Conservation (phyloP, 2,888 invertebrate species). For the Yponomeuta malinellus region DNA sequence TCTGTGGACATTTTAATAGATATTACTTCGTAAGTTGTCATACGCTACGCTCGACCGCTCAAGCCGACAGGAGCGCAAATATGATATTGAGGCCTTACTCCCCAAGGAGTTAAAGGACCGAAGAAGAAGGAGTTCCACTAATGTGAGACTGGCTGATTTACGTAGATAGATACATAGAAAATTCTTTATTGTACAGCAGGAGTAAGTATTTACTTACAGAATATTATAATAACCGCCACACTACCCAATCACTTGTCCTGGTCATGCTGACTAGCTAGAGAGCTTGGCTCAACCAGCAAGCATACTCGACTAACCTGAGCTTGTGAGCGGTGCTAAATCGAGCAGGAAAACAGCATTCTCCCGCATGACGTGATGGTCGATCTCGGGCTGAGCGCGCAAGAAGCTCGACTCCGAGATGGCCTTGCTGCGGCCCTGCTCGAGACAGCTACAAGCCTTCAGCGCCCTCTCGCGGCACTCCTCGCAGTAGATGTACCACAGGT, state of each 20-base stretch:
- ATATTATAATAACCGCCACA: too few species aligned
- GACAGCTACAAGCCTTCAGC: constrained; percentile 56
- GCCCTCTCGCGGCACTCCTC: constrained; percentile 91
- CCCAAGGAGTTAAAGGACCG: too few species aligned
- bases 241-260: too few species aligned
- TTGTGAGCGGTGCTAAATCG: constrained; percentile 87
- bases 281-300: too few species aligned
- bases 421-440: constrained; percentile 41
- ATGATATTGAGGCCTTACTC: too few species aligned
- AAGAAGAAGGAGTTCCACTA: too few species aligned
- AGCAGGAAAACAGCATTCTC: constrained; percentile 96
- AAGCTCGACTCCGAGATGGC: constrained; percentile 34
- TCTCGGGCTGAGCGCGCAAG: constrained; percentile 31
- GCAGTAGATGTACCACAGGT: constrained; percentile 95
- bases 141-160: too few species aligned
- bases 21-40: too few species aligned
- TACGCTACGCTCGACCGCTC: not conserved
- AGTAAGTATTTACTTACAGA: too few species aligned
- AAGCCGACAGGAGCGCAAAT: not conserved
- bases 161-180: too few species aligned
- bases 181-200: too few species aligned
- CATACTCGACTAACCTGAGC: constrained; percentile 26
- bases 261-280: too few species aligned
- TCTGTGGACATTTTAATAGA: not conserved
- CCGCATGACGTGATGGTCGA: constrained; percentile 84